Conservation (phyloP, 2,888 invertebrate genomes). For the Lingula anatina region DNA sequence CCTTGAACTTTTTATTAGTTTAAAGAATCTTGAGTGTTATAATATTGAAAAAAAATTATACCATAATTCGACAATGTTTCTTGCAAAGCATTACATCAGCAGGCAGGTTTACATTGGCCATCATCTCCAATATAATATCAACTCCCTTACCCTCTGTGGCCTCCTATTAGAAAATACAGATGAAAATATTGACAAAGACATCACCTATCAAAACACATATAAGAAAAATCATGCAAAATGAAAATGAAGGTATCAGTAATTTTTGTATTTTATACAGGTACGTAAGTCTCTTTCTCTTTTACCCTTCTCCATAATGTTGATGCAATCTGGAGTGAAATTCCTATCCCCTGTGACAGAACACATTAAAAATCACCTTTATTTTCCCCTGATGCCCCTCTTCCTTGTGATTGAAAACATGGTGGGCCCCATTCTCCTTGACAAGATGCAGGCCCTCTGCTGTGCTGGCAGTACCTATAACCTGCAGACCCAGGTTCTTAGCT, state of each 20-base stretch:
- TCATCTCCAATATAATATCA: conserved; percentile 59
- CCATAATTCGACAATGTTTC: conserved; percentile 52
- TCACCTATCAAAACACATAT: neutral
- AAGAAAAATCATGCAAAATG: neutral
- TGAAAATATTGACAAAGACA: too few species aligned
- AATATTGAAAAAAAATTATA: conserved; percentile 40
- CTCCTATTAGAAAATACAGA: conserved; percentile 28
- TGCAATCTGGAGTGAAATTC: too few species aligned
- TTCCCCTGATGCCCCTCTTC: conserved; percentile 52
- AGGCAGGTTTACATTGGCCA: conserved; percentile 58
- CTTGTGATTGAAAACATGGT: conserved; percentile 55
- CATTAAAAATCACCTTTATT: conserved; percentile 49
- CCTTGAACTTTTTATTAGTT: too few species aligned
- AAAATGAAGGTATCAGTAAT: neutral
- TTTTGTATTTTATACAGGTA: too few species aligned
- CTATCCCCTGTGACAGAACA: too few species aligned
- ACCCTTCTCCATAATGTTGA: neutral
- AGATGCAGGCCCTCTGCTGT: conserved; percentile 51
- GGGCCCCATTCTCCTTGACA: conserved; percentile 53
- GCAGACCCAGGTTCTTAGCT: conserved; percentile 35
- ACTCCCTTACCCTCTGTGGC: conserved; percentile 52
- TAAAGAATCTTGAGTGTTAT: too few species aligned
- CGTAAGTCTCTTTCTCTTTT: neutral
- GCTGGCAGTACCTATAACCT: conserved; percentile 58
- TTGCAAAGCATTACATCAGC: conserved; percentile 54